Percentiles rank a stretch among this genome's conserved stretches.
Evolutionary conservation across 2,888 invertebrate genomes (phyloP).

Genomic region (Phalera bucephala): DNA sequence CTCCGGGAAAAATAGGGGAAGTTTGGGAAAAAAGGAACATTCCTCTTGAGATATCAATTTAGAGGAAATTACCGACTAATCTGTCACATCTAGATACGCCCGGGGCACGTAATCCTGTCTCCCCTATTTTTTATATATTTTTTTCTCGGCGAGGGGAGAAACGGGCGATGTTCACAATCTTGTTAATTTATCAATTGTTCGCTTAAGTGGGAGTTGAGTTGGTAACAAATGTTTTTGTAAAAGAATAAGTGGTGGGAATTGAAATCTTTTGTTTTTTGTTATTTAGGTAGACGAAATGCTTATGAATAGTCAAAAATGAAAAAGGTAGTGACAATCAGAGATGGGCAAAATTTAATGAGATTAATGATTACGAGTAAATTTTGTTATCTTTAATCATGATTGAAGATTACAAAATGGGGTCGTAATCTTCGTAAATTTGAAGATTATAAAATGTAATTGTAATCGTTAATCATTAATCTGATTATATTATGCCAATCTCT

Average conservation of each 20-base stretch:
- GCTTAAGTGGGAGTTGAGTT: conserved; percentile 53
- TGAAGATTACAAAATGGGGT: too few relatives aligned
- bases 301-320: too few relatives aligned
- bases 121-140: conserved; percentile 57
- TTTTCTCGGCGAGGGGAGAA: conserved; percentile 40
- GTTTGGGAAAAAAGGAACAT: conserved; percentile 42
- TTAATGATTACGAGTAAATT: too few relatives aligned
- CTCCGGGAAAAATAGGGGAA: conserved; percentile 33
- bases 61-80: conserved; percentile 77
- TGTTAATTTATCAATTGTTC: conserved; percentile 73
- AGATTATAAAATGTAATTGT: too few relatives aligned
- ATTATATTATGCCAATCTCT: too few relatives aligned
- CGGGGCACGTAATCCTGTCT: conserved; percentile 63
- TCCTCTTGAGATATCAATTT: conserved; percentile 80
- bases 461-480: too few relatives aligned
- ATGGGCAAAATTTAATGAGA: too few relatives aligned
- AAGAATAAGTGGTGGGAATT: conserved; percentile 2
- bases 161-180: conserved; percentile 57
- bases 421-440: too few relatives aligned
- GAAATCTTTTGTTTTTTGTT: conserved; percentile 9
- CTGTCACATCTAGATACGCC: conserved; percentile 77
- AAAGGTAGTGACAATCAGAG: too few relatives aligned
- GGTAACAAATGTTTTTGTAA: conserved; percentile 33
- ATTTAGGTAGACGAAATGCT: too few relatives aligned
- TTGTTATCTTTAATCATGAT: too few relatives aligned